Base-by-base conservation (phyloP, 2,797 vertebrate species). In the Oophaga sylvatica region DNA sequence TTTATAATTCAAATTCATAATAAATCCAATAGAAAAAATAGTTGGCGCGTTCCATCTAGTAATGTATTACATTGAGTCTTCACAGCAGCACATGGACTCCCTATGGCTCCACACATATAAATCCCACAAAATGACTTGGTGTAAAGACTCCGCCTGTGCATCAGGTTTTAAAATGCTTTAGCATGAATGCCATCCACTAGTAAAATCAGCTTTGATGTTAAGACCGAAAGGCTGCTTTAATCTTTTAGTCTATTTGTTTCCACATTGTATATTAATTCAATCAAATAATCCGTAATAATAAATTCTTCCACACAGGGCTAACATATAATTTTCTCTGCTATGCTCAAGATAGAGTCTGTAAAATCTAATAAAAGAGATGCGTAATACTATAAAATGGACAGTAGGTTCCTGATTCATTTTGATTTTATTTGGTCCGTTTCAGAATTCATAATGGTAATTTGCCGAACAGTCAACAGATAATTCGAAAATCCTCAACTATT, bases 241-340 rank as follows among this genome's bases (percentile, higher is more conserved):
- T 83, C 53, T 22, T 73, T 71, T 16, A 83, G 48, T 22, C 65
- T 59, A 45, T 62, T 67, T 67, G 22, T 68, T 67, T 65, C 41
- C 45, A 65, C 35, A 13, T 26, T 81, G 60, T 26, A 15, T 65
- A 48, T 48, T 75, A 70, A 77, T 83, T 65, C 45, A 19, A 60
- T 79, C 75, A 80, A 41, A 67, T 80, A 87, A 83, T 83, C 86
- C 35, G 67, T 59, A 71, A 71, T 71, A 87, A 87, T 62, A 79
- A 83, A 19, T 48, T 73, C 48, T n/a, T 83, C 35, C 26, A 45
- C 19, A 31, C 10, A 83, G 41, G 19, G 29, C 26, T 84, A 80
- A 78, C 17, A 9, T 79, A n/a, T 71, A 13, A 83, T 83, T 87
- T 83, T 79, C 73, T 68, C 87, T 79, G 53, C 63, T 79, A 20